phyloP scores from a whole-genome alignment of 2,797 vertebrate genomes.

The Pantherophis vulpinus region DNA sequence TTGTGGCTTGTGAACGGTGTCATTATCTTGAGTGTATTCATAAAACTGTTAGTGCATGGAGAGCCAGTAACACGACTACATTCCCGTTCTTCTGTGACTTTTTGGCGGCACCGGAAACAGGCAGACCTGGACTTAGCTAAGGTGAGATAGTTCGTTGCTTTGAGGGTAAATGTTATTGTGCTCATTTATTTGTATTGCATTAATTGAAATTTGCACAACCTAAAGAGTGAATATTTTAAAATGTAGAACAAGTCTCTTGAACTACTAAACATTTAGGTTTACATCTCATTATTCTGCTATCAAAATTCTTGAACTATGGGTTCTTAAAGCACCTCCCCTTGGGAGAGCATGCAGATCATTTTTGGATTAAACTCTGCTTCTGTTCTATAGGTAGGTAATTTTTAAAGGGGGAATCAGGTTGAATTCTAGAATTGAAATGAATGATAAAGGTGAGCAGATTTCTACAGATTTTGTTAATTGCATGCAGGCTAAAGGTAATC shows the following conservation, averaged over 20 bases:
- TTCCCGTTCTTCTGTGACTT: constrained; percentile 89
- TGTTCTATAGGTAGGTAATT: not conserved
- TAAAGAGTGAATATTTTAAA: not conserved
- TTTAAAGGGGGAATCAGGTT: not conserved
- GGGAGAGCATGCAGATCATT: not conserved
- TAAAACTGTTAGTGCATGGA: constrained; percentile 91
- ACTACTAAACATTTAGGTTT: not conserved
- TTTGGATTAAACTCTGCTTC: not conserved
- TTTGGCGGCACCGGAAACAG: constrained; percentile 97
- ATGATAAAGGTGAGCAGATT: not conserved
- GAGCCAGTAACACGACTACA: constrained; percentile 93
- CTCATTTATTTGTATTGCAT: not conserved
- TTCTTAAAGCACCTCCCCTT: not conserved
- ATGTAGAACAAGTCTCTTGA: not conserved
- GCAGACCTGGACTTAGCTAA: constrained; percentile 89
- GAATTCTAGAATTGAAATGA: not conserved
- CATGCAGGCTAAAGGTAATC: not conserved
- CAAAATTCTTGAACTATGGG: not conserved
- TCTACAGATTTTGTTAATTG: not conserved
- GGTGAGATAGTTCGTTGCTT: constrained; percentile 65
- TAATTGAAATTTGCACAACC: not conserved
- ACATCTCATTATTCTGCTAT: not conserved
- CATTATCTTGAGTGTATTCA: constrained; percentile 91
- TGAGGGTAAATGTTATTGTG: not conserved
- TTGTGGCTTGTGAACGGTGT: constrained; percentile 92